Evolutionary conservation across 2,113 vertebrate genomes (phyloP), one percentile per base, ranked within the genome.

Genomic region (Nematolebias whitei): DNA sequence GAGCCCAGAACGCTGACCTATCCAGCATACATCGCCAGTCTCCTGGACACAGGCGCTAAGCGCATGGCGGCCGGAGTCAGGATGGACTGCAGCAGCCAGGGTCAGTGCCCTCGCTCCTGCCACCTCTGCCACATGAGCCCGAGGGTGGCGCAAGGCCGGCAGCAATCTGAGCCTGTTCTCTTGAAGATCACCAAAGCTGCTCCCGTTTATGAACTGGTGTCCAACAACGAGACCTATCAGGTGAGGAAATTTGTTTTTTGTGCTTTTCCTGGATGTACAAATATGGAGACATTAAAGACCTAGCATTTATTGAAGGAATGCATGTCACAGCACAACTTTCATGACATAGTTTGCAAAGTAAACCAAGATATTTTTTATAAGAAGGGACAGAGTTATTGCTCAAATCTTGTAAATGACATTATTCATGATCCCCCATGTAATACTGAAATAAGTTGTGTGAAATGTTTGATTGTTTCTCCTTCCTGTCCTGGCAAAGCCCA

Each of bases 51-150:
- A 0, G 96, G 98, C 19, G 94, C 94, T 61, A 96, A 96, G 85
- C 95, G 94, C 35, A 86, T 96, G 95, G 95, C 95, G 0, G 95
- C 95, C 0, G 96, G 96, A 0, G 96, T 98, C 68, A 93, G 95
- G 0, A 96, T 98, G 96, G 96, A 99, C 72, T 99, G 98, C 88
- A 95, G 90, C 79, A 96, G 95, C 86, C 95, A 95, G 0, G 98
- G 98, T 8, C 95, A 94, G 55, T 99, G 97, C 71, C 96, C 97
- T 0, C 92, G 93, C 0, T 95, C 96, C 68, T 99, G 98, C 78
- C 95, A 96, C 1, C 91, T 99, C 39, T 99, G 98, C 84, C 96
- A 98, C 12, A 90, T 93, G 73, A 73, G 94, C 26, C 89, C 95
- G 0, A 83, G 93, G 89, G 4, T 76, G 49, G n/a, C 89, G 71